Evolutionary conservation across 2,113 vertebrate species (phyloP).

Genomic region (Fulica atra): DNA sequence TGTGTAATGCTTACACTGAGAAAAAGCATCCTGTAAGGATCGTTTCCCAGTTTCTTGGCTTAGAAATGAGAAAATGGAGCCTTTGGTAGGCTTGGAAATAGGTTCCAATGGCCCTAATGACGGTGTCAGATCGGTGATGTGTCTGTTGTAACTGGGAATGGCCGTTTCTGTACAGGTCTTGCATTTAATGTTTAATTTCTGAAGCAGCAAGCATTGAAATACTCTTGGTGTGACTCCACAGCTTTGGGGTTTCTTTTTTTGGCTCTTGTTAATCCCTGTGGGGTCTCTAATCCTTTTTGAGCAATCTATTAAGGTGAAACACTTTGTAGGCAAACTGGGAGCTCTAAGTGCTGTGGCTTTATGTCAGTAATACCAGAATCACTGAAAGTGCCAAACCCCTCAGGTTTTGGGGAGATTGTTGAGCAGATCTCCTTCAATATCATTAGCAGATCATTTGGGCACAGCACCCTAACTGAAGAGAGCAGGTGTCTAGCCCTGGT

Average conservation of each 20-base stretch:
- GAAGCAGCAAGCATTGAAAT: neutral
- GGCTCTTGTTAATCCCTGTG: neutral
- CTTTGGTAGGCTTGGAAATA: neutral
- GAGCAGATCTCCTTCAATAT: neutral
- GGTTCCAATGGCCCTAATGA: neutral
- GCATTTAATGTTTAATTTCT: neutral
- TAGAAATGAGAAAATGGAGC: neutral
- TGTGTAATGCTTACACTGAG: conserved; percentile 1
- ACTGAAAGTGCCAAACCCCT: neutral
- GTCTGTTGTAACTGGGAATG: neutral
- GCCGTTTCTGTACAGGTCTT: neutral
- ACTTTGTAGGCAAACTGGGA: neutral
- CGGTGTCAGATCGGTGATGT: neutral
- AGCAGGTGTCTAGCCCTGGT: neutral
- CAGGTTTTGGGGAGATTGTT: neutral
- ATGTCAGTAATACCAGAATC: neutral
- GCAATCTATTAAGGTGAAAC: neutral
- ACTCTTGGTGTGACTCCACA: neutral
- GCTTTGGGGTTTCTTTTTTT: neutral
- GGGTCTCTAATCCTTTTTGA: conserved; percentile 41
- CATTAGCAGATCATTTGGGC: neutral
- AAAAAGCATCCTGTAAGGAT: conserved; percentile 17
- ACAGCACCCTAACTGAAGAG: neutral
- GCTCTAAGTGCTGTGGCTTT: neutral
- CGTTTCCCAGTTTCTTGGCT: neutral